These are phyloP conservation scores for Larimichthys polyactis DNA, from an alignment of 2,113 vertebrate genomes.

Conservation along the genomic window DNA sequence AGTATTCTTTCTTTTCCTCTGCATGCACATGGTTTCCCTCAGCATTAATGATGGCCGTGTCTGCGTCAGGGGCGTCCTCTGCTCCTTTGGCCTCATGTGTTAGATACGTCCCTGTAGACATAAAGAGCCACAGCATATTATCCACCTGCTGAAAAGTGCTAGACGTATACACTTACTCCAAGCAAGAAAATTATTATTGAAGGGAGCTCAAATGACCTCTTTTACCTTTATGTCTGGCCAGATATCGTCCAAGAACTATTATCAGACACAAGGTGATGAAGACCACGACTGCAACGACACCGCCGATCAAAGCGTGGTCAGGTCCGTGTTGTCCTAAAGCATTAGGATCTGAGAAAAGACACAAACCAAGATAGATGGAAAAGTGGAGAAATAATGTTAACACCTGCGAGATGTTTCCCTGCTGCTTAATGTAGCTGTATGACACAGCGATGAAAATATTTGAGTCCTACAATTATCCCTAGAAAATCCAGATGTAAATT, in stretches of 20 bases:
- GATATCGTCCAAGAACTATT: slow-evolving; percentile 96
- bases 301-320: slow-evolving; percentile 97
- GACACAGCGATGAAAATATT: slow-evolving; percentile 26
- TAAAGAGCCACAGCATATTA: slow-evolving; percentile 57
- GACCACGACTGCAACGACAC: slow-evolving; percentile 98
- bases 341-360: slow-evolving; percentile 90
- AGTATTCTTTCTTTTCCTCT: slow-evolving; percentile 99
- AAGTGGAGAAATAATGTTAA: slow-evolving; percentile 14
- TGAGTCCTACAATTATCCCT: slow-evolving; percentile 25
- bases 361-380: slow-evolving; percentile 30
- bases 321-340: slow-evolving; percentile 92
- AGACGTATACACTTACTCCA: slow-evolving; percentile 5
- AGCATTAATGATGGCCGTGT: slow-evolving; percentile 99
- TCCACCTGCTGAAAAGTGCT: neutral
- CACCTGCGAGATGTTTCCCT: slow-evolving; percentile 2
- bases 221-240: slow-evolving; percentile 99
- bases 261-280: slow-evolving; percentile 99
- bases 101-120: slow-evolving; percentile 94
- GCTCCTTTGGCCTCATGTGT: slow-evolving; percentile 99
- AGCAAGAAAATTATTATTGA: slow-evolving; percentile 37
- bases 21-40: slow-evolving; percentile 98
- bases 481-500: slow-evolving; percentile 36
- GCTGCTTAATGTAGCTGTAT: slow-evolving; percentile 32
- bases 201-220: slow-evolving; percentile 22
- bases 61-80: slow-evolving; percentile 97